Percentiles rank a stretch among this genome's conserved stretches.
Conservation (phyloP, 2,888 invertebrate species). For the Ischnura elegans region DNA sequence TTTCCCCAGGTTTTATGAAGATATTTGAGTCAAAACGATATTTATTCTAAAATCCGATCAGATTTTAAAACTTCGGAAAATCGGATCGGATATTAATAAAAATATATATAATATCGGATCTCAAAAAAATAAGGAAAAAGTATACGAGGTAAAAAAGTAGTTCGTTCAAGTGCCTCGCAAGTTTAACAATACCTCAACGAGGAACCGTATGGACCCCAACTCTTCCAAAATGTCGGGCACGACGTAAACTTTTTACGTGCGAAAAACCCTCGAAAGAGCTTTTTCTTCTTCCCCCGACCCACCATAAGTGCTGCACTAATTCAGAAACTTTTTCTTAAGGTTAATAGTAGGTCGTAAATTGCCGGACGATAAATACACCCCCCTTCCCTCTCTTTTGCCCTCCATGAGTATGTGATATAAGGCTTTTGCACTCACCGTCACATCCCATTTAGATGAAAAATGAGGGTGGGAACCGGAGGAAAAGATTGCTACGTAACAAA, state of each 20-base stretch:
- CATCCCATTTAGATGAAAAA: constrained; percentile 33
- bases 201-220: neutral
- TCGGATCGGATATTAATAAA: no score
- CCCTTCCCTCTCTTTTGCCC: no score
- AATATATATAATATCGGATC: no score
- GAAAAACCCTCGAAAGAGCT: neutral
- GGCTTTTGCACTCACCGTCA: constrained; percentile 13
- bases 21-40: no score
- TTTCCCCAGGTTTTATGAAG: no score
- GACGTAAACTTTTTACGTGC: neutral
- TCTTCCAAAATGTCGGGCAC: neutral
- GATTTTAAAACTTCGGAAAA: no score
- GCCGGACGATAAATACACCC: constrained; percentile 12
- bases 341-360: constrained; percentile 28
- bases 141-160: neutral
- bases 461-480: neutral
- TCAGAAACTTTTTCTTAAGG: constrained; percentile 12
- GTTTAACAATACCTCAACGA: neutral
- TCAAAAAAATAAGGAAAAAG: no score
- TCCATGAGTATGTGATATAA: neutral
- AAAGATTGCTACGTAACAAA: constrained; percentile 14
- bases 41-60: no score
- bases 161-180: neutral
- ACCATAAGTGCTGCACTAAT: constrained; percentile 24
- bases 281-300: neutral